Evolutionary conservation across 2,888 invertebrate species (phyloP), one percentile per base, ranked within the genome.

Genomic region (Polyommatus iphigenia): DNA sequence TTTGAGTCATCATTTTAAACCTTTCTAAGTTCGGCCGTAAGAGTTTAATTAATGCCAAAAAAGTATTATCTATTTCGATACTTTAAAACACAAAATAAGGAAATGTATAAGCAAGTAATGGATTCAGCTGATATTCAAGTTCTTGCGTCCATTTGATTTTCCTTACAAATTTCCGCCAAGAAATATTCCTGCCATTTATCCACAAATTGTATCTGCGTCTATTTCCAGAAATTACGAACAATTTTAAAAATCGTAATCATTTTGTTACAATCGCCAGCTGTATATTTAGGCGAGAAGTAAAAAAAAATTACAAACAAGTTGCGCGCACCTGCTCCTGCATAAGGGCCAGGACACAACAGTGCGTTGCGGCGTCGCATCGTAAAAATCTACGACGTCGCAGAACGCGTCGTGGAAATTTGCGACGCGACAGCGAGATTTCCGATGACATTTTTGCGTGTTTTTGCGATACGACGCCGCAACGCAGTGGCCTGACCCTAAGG

Each of bases 201-300:
- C 72, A 20, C 41, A 41, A 73, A 46, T 72, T 72, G 46, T 73
- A 73, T 73, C 73, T 73, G 20, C 46, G 46, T 73, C 41, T 46
- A 24, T 73, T 46, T 73, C 73, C 41, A 13, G 41, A 73, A 41
- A 73, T 41, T 73, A 73, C 20, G 41, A 3, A 73, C 73, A 73
- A 41, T 73, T 73, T 73, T 73, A 20, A 46, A 73, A 73, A 73
- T 73, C 20, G 41, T 73, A 46, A 46, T 73, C 73, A 73, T 73
- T 73, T 73, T 73, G 20, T 73, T 73, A 20, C 24, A 46, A 46
- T 73, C 24, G 73, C 46, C 73, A 41, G 73, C 73, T 73, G 73
- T 41, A 41, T 73, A 46, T 41, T 73, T 73, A 46, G 73, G 20
- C 41, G 41, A 73, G 46, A 73, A 41, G 73, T 41, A 73, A 73